Percentiles rank a stretch among this genome's conserved stretches.
Conservation (phyloP, 53 echinoderm and acorn worm genomes). For the Zoroaster sp. region DNA sequence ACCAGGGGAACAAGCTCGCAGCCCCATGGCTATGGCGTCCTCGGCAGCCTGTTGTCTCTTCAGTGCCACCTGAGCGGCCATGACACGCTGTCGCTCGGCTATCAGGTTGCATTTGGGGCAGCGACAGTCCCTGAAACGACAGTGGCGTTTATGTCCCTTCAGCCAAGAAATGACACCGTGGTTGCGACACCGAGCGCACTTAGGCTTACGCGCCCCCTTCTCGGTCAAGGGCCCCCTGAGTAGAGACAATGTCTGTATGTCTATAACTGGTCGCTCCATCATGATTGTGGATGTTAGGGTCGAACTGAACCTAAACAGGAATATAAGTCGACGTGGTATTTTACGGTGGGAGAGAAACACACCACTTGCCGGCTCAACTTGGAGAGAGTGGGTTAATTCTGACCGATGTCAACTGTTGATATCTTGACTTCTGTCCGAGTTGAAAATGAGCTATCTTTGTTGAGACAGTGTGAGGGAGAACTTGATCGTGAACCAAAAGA, state of each 20-base stretch:
- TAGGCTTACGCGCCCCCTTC: constrained; percentile 96
- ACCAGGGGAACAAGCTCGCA: constrained; percentile 90
- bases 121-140: constrained; percentile 96
- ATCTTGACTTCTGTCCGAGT: not conserved
- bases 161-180: constrained; percentile 99
- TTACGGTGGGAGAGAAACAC: not conserved
- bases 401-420: not conserved
- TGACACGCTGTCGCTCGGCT: constrained; percentile 97
- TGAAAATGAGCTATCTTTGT: constrained; percentile 17
- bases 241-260: constrained; percentile 89
- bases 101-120: constrained; percentile 99
- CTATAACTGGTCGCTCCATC: constrained; percentile 76
- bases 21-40: constrained; percentile 96
- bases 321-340: not conserved
- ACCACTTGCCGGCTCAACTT: not conserved
- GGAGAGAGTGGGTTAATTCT: not conserved
- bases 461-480: not conserved
- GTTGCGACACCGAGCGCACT: constrained; percentile 98
- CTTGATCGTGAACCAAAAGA: constrained; percentile 36
- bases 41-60: constrained; percentile 99
- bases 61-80: constrained; percentile 98
- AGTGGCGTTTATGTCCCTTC: constrained; percentile 97
- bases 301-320: not conserved
- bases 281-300: too few relatives aligned
- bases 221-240: constrained; percentile 95